A percentile compares a stretch with the other conserved stretches of the same genome.
Conservation (phyloP, 2,888 invertebrate species). For the Cephus nigrinus region DNA sequence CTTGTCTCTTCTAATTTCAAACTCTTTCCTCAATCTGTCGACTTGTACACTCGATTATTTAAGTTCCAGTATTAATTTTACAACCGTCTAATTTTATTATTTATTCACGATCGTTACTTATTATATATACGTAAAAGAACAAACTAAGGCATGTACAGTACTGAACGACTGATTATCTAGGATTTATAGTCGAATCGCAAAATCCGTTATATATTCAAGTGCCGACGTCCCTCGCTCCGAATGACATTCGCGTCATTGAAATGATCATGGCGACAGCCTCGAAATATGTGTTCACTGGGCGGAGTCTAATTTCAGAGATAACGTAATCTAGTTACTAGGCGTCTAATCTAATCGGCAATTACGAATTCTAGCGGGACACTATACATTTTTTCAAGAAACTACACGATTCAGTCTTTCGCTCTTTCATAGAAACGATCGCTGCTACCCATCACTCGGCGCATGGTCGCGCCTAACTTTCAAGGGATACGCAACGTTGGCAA, state of each 20-base stretch:
- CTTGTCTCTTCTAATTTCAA: background rate
- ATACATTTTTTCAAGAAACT: background rate
- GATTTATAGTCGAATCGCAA: constrained; percentile 23
- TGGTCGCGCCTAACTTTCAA: background rate
- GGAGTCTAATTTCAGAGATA: constrained; percentile 64
- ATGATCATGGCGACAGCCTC: constrained; percentile 14
- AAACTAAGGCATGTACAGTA: background rate
- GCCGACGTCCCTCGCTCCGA: background rate
- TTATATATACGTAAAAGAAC: background rate
- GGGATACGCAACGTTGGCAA: background rate
- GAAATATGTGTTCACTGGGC: constrained; percentile 50
- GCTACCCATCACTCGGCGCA: no score
- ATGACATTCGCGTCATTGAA: background rate
- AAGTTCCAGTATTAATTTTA: background rate
- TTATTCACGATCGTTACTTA: background rate
- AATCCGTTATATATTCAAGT: constrained; percentile 6
- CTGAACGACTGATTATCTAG: background rate
- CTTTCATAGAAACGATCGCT: background rate
- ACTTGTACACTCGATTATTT: background rate
- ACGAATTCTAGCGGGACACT: constrained; percentile 38
- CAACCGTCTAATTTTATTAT: background rate
- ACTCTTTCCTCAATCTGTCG: background rate
- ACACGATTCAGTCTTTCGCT: background rate
- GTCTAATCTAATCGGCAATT: constrained; percentile 64
- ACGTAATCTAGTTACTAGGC: constrained; percentile 66